Evolutionary conservation across 2,888 invertebrate species (phyloP).

Genomic region (Drosophila cracens): DNA sequence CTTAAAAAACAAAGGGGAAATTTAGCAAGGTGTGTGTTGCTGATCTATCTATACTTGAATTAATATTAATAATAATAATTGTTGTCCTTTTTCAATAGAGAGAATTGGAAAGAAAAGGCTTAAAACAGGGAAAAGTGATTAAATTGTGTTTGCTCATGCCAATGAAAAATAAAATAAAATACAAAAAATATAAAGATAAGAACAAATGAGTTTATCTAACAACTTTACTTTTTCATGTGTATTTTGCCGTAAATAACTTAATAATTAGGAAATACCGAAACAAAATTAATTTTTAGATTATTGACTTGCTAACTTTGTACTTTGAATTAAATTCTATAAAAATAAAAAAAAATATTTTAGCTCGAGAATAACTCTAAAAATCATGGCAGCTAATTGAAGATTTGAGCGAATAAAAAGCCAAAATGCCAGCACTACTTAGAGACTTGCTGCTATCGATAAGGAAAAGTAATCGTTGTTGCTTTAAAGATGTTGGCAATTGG

Average conservation of each 20-base stretch:
- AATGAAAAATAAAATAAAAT: background rate
- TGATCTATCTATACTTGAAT: background rate
- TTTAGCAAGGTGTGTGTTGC: background rate
- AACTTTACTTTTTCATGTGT: no score
- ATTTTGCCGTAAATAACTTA: no score
- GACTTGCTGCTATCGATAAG: conserved; percentile 27
- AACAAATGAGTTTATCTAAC: background rate
- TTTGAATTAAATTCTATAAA: background rate
- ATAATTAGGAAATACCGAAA: no score
- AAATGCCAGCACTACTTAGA: background rate
- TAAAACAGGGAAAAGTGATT: background rate
- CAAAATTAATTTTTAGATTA: background rate
- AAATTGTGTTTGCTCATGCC: background rate
- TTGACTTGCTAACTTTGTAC: background rate
- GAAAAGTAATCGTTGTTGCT: conserved; percentile 19
- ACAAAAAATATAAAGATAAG: background rate
- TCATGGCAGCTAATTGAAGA: background rate
- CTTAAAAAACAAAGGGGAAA: no score
- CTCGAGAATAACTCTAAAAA: background rate
- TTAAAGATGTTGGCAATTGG: conserved; percentile 9
- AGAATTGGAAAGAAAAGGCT: background rate
- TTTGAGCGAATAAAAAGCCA: background rate
- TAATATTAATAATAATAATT: background rate
- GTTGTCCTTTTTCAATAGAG: background rate
- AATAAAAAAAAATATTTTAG: background rate